These are phyloP conservation scores for Drosophila affinis DNA, from an alignment of 2,888 invertebrate genomes.

Conservation along the genomic window DNA sequence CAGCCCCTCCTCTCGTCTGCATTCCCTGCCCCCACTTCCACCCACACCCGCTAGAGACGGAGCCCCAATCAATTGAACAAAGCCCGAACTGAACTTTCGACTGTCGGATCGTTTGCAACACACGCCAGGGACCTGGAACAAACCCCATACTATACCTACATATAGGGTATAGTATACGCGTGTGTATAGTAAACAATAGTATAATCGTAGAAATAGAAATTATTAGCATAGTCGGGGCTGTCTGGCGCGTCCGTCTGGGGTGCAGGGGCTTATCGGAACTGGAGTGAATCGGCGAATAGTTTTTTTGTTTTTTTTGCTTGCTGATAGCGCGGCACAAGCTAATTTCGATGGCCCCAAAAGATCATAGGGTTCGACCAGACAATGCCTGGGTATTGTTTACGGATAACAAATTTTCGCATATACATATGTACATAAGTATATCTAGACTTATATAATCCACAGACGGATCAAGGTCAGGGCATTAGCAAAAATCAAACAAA, in stretches of 20 bases:
- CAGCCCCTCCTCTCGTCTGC: neutral
- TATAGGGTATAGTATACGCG: constrained; percentile 3
- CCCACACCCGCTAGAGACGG: constrained; percentile 6
- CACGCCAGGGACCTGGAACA: constrained; percentile 30
- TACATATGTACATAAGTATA: neutral
- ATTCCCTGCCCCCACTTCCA: neutral
- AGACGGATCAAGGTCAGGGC: constrained; percentile 59
- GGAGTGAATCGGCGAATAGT: constrained; percentile 34
- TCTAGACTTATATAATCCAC: constrained; percentile 55
- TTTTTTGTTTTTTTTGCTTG: constrained; percentile 6
- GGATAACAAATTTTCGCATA: constrained; percentile 10
- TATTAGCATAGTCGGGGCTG: constrained; percentile 44
- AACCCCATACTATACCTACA: neutral
- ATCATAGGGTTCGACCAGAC: constrained; percentile 32
- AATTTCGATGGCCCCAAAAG: constrained; percentile 11
- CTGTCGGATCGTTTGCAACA: constrained; percentile 39
- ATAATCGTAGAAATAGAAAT: constrained; percentile 18
- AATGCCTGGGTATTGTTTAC: constrained; percentile 20
- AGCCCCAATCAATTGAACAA: constrained; percentile 47
- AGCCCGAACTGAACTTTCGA: constrained; percentile 57
- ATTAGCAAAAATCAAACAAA: constrained; percentile 14
- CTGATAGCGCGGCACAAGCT: constrained; percentile 21
- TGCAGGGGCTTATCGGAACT: constrained; percentile 39
- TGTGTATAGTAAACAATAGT: constrained; percentile 30
- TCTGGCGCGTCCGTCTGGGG: constrained; percentile 62